Percentiles rank a stretch among this genome's conserved stretches.
These are phyloP conservation scores for Pseudeuparius sepicola DNA, from an alignment of 2,888 invertebrate species.

Conservation along the genomic window DNA sequence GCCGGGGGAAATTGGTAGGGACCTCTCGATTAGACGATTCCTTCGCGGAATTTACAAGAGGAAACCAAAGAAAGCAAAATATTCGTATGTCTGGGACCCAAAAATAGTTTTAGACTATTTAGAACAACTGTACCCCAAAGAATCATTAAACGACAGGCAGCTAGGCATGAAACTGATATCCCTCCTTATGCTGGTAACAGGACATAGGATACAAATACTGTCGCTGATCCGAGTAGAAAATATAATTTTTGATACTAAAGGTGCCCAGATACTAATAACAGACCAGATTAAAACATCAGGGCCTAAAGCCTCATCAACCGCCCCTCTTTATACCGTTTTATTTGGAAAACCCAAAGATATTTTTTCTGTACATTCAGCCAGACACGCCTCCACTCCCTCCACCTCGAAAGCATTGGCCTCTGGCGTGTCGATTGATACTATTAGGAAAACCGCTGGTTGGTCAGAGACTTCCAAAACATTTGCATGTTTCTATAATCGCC, in stretches of 20 bases:
- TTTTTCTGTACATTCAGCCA: too few species aligned
- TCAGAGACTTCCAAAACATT: constrained; percentile 10
- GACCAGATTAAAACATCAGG: constrained; percentile 8
- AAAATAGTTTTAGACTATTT: constrained; percentile 6
- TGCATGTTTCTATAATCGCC: too few species aligned
- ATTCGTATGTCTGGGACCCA: constrained; percentile 4
- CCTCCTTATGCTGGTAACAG: constrained; percentile 9
- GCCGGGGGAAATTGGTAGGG: neutral
- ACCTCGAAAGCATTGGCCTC: constrained; percentile 4
- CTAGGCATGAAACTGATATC: constrained; percentile 5
- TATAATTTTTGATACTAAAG: constrained; percentile 3
- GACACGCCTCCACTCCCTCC: constrained; percentile 3
- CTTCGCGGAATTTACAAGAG: constrained; percentile 5
- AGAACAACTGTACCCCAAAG: neutral
- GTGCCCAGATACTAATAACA: constrained; percentile 4
- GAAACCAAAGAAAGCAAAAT: constrained; percentile 5
- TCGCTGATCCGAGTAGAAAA: constrained; percentile 4
- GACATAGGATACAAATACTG: constrained; percentile 11
- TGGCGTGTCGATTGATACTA: constrained; percentile 5
- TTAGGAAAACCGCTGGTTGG: constrained; percentile 8
- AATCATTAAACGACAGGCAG: neutral
- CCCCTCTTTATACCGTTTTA: too few species aligned
- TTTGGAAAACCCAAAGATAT: too few species aligned
- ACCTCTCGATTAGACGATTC: constrained; percentile 4
- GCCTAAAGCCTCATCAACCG: neutral